Conservation (phyloP, 1,140 invertebrate species). For the Caenorhabditis remanei region DNA sequence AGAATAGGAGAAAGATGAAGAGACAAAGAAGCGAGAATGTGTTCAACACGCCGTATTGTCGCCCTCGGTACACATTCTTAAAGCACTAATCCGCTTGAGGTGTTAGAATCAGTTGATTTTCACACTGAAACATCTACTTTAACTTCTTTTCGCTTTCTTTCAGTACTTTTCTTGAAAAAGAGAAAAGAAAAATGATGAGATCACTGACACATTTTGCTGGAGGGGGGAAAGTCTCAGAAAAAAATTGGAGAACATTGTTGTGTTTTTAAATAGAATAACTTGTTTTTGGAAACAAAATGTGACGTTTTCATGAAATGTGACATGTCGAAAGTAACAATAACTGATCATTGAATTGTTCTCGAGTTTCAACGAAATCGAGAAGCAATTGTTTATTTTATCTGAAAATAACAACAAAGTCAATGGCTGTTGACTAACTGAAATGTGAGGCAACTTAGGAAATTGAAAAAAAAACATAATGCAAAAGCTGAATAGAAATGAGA, state of each 20-base stretch:
- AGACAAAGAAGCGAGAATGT: slow-evolving; percentile 17
- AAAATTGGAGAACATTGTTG: not conserved
- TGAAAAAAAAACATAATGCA: too few species aligned
- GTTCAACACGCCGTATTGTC: slow-evolving; percentile 39
- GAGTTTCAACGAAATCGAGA: slow-evolving; percentile 24
- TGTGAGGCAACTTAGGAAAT: too few species aligned
- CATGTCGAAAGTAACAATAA: slow-evolving; percentile 26
- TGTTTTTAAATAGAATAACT: slow-evolving; percentile 38
- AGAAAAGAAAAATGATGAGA: not conserved
- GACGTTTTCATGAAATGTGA: slow-evolving; percentile 39
- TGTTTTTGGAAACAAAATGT: slow-evolving; percentile 42
- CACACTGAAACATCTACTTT: slow-evolving; percentile 18
- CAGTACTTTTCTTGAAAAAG: too few species aligned
- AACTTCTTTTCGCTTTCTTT: not conserved
- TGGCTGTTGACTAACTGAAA: not conserved
- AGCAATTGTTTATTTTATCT: slow-evolving; percentile 24
- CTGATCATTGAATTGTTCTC: slow-evolving; percentile 30
- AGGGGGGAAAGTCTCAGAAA: not conserved
- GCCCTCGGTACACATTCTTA: slow-evolving; percentile 46
- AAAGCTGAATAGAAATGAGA: not conserved
- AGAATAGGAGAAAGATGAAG: not conserved
- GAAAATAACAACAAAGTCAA: not conserved
- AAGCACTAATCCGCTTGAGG: slow-evolving; percentile 37
- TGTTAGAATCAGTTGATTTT: slow-evolving; percentile 29
- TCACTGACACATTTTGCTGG: slow-evolving; percentile 5